Evolutionary conservation across 2,797 vertebrate species (phyloP).

Genomic region (Lithobates pipiens): DNA sequence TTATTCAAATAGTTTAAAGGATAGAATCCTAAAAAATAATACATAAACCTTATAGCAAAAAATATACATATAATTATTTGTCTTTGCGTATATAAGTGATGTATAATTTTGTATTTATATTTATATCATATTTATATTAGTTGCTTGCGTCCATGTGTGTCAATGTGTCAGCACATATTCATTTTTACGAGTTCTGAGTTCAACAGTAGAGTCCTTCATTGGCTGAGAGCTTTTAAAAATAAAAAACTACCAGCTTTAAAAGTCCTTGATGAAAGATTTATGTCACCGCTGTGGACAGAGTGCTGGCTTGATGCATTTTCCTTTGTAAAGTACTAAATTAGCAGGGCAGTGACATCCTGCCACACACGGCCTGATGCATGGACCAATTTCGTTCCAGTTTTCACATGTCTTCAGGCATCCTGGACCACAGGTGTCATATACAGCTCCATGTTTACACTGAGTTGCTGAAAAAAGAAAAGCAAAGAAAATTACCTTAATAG

Average conservation of each 20-base stretch:
- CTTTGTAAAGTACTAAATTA: constrained; percentile 90
- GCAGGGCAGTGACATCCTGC: constrained; percentile 97
- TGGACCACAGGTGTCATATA: constrained; percentile 94
- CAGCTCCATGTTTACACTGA: constrained; percentile 91
- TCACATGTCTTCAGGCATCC: constrained; percentile 95
- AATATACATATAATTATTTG: constrained; percentile 82
- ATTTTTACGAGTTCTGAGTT: constrained; percentile 65
- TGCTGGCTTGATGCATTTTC: constrained; percentile 93
- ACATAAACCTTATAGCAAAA: constrained; percentile 82
- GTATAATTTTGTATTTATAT: constrained; percentile 72
- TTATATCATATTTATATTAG: constrained; percentile 67
- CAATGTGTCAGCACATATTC: constrained; percentile 50
- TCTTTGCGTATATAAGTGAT: constrained; percentile 77
- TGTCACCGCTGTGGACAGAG: constrained; percentile 94
- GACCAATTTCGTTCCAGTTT: constrained; percentile 98
- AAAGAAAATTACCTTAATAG: not conserved
- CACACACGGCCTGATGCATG: constrained; percentile 88
- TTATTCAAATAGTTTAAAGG: constrained; percentile 70
- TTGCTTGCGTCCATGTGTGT: constrained; percentile 49
- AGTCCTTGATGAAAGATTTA: constrained; percentile 67
- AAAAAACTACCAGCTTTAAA: constrained; percentile 54
- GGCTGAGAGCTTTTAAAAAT: constrained; percentile 61
- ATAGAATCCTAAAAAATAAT: constrained; percentile 75
- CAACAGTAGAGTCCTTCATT: constrained; percentile 69
- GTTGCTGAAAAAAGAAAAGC: constrained; percentile 80